These are phyloP conservation scores for Pangasius larnaudii DNA, from an alignment of 2,797 vertebrate genomes.

Conservation along the genomic window DNA sequence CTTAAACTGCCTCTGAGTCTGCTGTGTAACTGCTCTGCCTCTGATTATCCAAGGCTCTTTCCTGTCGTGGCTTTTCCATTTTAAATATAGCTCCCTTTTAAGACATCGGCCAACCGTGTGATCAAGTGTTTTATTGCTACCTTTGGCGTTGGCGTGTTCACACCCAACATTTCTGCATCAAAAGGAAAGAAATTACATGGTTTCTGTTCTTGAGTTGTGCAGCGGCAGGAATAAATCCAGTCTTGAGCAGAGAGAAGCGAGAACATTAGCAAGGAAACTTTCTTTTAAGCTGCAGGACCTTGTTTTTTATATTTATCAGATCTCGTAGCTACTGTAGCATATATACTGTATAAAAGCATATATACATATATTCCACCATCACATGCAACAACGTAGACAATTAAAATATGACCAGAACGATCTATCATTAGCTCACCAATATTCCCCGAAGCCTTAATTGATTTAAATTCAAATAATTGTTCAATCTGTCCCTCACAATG, in stretches of 20 bases:
- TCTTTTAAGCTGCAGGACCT: background rate
- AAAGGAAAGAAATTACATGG: slow-evolving; percentile 23
- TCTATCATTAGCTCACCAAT: background rate
- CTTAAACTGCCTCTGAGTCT: background rate
- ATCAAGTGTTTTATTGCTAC: slow-evolving; percentile 15
- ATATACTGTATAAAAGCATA: background rate
- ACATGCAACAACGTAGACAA: background rate
- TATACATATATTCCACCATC: background rate
- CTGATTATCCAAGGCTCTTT: background rate
- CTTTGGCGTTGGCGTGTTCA: slow-evolving; percentile 3
- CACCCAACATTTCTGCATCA: slow-evolving; percentile 14
- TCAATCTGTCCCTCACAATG: background rate
- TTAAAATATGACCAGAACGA: background rate
- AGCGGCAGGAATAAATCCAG: background rate
- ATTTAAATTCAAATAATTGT: background rate
- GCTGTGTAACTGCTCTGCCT: background rate
- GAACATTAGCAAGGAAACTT: background rate
- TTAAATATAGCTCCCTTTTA: slow-evolving; percentile 12
- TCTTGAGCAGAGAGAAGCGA: background rate
- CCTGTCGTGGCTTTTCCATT: background rate
- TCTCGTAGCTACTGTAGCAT: background rate
- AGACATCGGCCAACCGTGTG: background rate
- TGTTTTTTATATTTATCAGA: background rate
- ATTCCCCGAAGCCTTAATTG: background rate
- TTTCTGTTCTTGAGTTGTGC: slow-evolving; percentile 5